Evolutionary conservation across 2,797 vertebrate genomes (phyloP).

Genomic region (Poeciliopsis gracilis): DNA sequence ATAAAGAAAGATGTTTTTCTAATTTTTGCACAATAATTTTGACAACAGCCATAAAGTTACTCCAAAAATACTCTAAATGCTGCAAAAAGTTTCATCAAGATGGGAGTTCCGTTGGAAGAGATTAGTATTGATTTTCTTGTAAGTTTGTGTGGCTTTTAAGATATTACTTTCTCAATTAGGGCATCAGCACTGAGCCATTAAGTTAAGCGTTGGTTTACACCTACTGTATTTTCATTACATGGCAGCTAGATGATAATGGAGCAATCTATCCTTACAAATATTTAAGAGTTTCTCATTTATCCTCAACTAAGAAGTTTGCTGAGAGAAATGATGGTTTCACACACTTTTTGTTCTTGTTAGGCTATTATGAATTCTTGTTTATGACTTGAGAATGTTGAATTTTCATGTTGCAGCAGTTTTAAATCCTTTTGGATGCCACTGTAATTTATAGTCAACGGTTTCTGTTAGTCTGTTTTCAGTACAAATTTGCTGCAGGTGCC

Average conservation of each 20-base stretch:
- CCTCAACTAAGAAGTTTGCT: conserved; percentile 18
- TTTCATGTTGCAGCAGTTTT: background rate
- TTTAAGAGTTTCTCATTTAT: conserved; percentile 26
- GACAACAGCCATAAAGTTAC: background rate
- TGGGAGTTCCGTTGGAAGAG: conserved; percentile 63
- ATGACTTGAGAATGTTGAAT: background rate
- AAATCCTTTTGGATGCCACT: background rate
- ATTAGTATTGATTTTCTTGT: conserved; percentile 75
- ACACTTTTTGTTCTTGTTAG: conserved; percentile 13
- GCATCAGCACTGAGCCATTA: conserved; percentile 64
- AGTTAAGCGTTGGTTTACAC: conserved; percentile 66
- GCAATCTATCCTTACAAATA: conserved; percentile 36
- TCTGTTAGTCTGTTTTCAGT: background rate
- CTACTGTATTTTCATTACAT: conserved; percentile 62
- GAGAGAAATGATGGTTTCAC: conserved; percentile 15
- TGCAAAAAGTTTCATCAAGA: conserved; percentile 46
- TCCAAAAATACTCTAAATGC: conserved; percentile 34
- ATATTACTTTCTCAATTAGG: conserved; percentile 79
- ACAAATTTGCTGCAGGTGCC: background rate
- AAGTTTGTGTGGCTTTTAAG: conserved; percentile 76
- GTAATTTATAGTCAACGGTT: background rate
- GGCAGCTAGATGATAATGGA: conserved; percentile 57
- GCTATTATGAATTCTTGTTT: background rate
- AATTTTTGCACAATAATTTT: background rate
- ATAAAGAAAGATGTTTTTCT: background rate